phyloP scores from a whole-genome alignment of 2,797 vertebrate genomes.

The Aphelocoma californica region DNA sequence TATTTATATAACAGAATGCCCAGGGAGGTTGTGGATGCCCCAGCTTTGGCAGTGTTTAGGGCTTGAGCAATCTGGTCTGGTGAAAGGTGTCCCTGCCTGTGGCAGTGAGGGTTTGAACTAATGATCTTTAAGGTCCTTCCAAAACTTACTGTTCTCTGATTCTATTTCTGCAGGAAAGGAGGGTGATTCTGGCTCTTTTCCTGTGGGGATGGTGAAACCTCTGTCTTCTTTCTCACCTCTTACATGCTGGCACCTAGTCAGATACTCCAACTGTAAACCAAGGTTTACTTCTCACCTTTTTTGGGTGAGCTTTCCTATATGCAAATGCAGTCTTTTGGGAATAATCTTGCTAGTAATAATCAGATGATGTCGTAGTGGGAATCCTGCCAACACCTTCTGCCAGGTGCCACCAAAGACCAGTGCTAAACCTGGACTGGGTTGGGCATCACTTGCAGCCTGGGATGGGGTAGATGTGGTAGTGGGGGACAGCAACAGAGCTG shows the following conservation, averaged over 20 bases:
- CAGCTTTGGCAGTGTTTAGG: background rate
- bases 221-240: background rate
- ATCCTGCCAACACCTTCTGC: background rate
- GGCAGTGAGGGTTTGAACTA: accelerated
- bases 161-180: background rate
- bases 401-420: background rate
- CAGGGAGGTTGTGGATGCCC: background rate
- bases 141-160: background rate
- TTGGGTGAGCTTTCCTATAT: background rate
- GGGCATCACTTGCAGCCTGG: background rate
- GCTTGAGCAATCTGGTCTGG: background rate
- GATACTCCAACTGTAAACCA: background rate
- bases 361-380: background rate
- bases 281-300: background rate
- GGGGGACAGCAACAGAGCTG: accelerated
- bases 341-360: background rate
- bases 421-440: background rate
- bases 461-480: accelerated
- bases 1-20: background rate
- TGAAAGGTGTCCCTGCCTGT: accelerated
- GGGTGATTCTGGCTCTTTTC: background rate
- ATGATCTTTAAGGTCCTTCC: background rate
- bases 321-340: background rate
- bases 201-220: background rate
- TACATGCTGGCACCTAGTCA: background rate